A percentile compares a stretch with the other conserved stretches of the same genome.
phyloP scores from a whole-genome alignment of 2,113 vertebrate genomes.

The Polyodon spathula region DNA sequence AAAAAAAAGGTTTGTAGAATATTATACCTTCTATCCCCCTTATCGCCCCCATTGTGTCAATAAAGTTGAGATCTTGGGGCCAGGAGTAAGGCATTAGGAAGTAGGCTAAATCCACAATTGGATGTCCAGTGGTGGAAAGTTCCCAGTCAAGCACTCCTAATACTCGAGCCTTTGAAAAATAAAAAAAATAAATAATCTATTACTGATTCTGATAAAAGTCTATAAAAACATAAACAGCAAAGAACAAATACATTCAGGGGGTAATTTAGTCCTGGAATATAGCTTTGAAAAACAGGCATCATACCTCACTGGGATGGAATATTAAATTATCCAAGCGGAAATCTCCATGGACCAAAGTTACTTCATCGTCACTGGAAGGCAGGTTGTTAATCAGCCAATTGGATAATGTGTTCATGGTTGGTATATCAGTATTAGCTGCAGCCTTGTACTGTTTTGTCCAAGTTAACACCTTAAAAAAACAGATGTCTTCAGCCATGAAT shows the following conservation, averaged over 20 bases:
- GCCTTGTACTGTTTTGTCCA: slow-evolving; percentile 86
- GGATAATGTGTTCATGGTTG: slow-evolving; percentile 70
- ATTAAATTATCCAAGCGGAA: slow-evolving; percentile 80
- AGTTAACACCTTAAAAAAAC: slow-evolving; percentile 63
- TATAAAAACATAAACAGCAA: slow-evolving; percentile 1
- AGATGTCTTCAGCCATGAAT: too few species aligned
- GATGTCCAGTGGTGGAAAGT: slow-evolving; percentile 82
- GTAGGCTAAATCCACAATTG: slow-evolving; percentile 74
- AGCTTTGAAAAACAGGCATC: not conserved
- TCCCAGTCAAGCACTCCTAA: slow-evolving; percentile 88
- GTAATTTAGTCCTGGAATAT: not conserved
- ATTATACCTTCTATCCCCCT: slow-evolving; percentile 43
- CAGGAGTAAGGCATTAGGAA: slow-evolving; percentile 59
- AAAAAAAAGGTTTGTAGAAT: not conserved
- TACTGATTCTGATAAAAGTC: not conserved
- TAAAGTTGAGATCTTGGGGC: slow-evolving; percentile 40
- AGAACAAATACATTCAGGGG: not conserved
- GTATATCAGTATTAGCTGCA: slow-evolving; percentile 65
- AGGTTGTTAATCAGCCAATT: slow-evolving; percentile 75
- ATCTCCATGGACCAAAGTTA: slow-evolving; percentile 78
- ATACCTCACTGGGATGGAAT: slow-evolving; percentile 84
- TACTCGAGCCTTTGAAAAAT: slow-evolving; percentile 61
- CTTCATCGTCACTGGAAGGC: slow-evolving; percentile 64
- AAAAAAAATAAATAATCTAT: not conserved
- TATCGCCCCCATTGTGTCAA: slow-evolving; percentile 39